Conservation (phyloP, 2,797 vertebrate genomes). For the Todus mexicanus region DNA sequence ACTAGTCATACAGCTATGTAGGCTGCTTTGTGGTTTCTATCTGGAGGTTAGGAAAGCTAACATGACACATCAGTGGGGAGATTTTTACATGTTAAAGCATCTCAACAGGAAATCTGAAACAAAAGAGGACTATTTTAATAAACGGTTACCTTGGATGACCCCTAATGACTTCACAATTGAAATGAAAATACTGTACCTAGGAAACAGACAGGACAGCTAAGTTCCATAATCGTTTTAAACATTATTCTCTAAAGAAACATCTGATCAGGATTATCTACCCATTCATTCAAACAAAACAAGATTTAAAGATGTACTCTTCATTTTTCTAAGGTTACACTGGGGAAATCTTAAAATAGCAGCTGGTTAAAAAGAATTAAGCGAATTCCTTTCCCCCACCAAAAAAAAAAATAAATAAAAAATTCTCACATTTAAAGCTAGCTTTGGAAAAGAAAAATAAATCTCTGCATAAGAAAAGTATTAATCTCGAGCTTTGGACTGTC, state of each 20-base stretch:
- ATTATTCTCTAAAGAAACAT: conserved; percentile 73
- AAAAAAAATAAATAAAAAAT: not conserved
- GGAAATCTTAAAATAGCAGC: conserved; percentile 48
- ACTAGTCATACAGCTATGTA: conserved; percentile 61
- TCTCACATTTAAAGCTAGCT: not conserved
- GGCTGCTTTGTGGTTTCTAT: conserved; percentile 69
- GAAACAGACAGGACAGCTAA: conserved; percentile 61
- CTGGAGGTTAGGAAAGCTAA: conserved; percentile 70
- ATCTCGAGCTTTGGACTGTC: not conserved
- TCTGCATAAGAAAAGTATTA: not conserved
- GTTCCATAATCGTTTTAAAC: conserved; percentile 70
- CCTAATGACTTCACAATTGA: conserved; percentile 68
- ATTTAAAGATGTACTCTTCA: conserved; percentile 67
- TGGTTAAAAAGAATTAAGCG: conserved; percentile 17
- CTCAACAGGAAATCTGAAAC: conserved; percentile 78
- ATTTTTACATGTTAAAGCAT: conserved; percentile 74
- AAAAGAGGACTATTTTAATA: conserved; percentile 73
- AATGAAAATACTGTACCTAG: conserved; percentile 68
- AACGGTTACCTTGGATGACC: conserved; percentile 75
- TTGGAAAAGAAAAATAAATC: conserved; percentile 11
- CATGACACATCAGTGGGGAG: conserved; percentile 70
- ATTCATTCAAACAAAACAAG: conserved; percentile 71
- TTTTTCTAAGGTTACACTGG: conserved; percentile 63
- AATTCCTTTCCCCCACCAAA: not conserved
- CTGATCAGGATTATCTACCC: conserved; percentile 73